Evolutionary conservation across 2,797 vertebrate genomes (phyloP), one percentile per base, ranked within the genome.

Genomic region (Pseudochromis fuscus): DNA sequence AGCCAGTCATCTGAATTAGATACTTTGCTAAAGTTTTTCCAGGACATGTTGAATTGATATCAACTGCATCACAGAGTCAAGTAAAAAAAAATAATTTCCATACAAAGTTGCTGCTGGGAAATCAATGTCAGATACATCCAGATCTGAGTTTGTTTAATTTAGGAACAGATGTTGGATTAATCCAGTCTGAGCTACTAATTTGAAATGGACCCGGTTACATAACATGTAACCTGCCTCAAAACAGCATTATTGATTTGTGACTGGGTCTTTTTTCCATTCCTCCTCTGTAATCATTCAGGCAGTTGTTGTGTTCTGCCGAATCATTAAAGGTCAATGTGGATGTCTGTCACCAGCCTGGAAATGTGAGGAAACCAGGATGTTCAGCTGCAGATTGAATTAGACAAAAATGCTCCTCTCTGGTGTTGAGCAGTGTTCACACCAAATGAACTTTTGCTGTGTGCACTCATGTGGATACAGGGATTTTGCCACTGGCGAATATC

Each of bases 261-360:
- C 51, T 44, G 21, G 45, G 55, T 80, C n/a, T n/a, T n/a, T n/a
- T 87, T 90, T 90, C 87, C 77, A 65, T 72, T 60, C 28, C 46
- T 60, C 28, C 46, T 24, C 48, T 44, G 31, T 31, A 65, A 65
- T 72, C 58, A 56, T 59, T 69, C 52, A 27, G 52, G 30, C 45
- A 46, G 35, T 48, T 40, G 45, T 16, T 45, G 35, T 44, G 48
- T 24, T 27, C 23, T 48, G 21, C 7, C 27, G 5, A 50, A 84
- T 84, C 75, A 46, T 66, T 79, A 71, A 12, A 60, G 15, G 1
- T 76, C 31, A 38, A 18, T 37, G 42, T 67, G 76, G 21, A 37
- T 27, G 8, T 35, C 21, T 57, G 24, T 44, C 1, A 30, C 24
- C 44, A 16, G 53, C 45, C 19, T 45, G 55, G 15, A 61, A 49